A percentile compares a stretch with the other conserved stretches of the same genome.
Conservation (phyloP, 2,888 invertebrate genomes). For the Trichacis sp. region DNA sequence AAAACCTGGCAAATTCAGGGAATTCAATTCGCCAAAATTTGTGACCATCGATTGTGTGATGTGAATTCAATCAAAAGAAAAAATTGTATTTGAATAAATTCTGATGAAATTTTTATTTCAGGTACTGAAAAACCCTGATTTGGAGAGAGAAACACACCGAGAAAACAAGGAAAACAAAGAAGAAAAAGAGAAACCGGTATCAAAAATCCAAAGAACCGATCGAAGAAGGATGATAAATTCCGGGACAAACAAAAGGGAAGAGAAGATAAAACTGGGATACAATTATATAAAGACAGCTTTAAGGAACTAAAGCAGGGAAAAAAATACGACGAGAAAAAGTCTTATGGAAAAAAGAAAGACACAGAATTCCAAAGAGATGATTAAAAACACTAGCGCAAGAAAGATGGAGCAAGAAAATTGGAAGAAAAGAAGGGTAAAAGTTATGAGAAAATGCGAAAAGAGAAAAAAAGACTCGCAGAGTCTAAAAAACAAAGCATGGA, state of each 20-base stretch:
- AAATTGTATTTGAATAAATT: too few relatives aligned
- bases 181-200: slow-evolving; percentile 60
- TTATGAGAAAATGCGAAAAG: slow-evolving; percentile 67
- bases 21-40: too few relatives aligned
- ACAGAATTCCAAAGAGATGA: slow-evolving; percentile 68
- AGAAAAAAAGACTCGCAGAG: slow-evolving; percentile 62
- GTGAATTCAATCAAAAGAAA: too few relatives aligned
- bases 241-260: slow-evolving; percentile 62
- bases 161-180: slow-evolving; percentile 65
- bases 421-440: slow-evolving; percentile 69
- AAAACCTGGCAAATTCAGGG: too few relatives aligned
- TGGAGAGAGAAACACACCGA: slow-evolving; percentile 57
- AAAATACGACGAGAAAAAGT: slow-evolving; percentile 63
- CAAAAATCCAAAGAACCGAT: slow-evolving; percentile 62
- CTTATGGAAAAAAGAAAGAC: slow-evolving; percentile 62
- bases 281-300: slow-evolving; percentile 69
- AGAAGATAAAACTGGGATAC: slow-evolving; percentile 70
- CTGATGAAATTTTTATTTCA: slow-evolving; percentile 37
- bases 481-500: slow-evolving; percentile 56
- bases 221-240: slow-evolving; percentile 63
- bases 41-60: too few relatives aligned
- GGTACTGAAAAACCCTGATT: slow-evolving; percentile 65
- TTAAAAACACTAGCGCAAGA: slow-evolving; percentile 60
- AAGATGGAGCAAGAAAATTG: slow-evolving; percentile 56
- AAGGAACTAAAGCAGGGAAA: slow-evolving; percentile 62